These are phyloP conservation scores for Charadrius vociferus DNA, from an alignment of 2,113 vertebrate genomes.

Conservation along the genomic window DNA sequence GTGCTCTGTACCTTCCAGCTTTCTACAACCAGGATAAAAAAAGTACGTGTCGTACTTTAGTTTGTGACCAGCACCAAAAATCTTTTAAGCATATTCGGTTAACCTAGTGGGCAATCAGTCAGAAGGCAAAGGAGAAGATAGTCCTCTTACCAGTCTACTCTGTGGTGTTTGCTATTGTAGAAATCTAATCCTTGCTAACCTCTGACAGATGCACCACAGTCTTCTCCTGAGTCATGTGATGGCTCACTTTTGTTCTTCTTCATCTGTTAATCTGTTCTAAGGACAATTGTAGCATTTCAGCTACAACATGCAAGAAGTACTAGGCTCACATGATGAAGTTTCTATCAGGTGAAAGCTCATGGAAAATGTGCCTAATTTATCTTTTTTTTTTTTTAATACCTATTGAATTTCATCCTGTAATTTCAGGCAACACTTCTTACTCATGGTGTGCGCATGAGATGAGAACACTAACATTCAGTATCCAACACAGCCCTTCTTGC, in stretches of 20 bases:
- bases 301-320: not conserved
- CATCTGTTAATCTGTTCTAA: not conserved
- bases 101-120: not conserved
- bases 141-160: not conserved
- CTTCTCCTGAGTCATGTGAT: fast-evolving
- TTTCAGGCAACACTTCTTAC: not conserved
- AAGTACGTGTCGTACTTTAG: not conserved
- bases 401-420: not conserved
- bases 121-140: not conserved
- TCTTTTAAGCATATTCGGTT: not conserved
- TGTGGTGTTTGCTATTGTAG: fast-evolving
- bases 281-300: not conserved
- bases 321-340: not conserved
- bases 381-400: not conserved
- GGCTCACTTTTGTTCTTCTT: not conserved
- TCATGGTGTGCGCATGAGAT: not conserved
- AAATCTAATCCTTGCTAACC: not conserved
- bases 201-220: not conserved
- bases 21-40: not conserved
- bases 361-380: not conserved
- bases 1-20: not conserved
- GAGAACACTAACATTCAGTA: not conserved
- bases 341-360: not conserved
- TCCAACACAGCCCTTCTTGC: not conserved
- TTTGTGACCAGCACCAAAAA: not conserved